Base-by-base conservation (phyloP, 1,140 invertebrate genomes). In the Ladona fulva region DNA sequence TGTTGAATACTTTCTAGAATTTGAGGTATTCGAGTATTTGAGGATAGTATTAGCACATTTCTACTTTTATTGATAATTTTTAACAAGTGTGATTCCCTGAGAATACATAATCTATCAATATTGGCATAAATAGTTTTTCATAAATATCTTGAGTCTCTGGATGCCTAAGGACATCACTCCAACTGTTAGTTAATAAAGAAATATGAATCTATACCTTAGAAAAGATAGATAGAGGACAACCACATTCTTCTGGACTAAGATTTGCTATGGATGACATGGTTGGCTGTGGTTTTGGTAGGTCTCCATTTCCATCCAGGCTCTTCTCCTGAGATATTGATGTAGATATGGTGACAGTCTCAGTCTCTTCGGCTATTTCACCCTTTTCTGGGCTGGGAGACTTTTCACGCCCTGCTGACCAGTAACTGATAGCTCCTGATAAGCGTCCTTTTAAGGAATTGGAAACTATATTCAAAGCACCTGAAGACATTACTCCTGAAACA, bases 201-300 rank as follows among this genome's bases (percentile, higher is more conserved):
- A 37, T 5, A 37, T 8, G 8, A 37, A 37, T 37, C 77, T 80
- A 82, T 85, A 92, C 91, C 86, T 96, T 94, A 37, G 92, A 92
- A 85, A 98, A 99, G 76, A 98, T 88, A 79, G 90, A 88, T 22
- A 98, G 86, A 1, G 97, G 97, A 81, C 97, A 91, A 19, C 95
- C 96, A 86, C 93, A 97, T 25, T 92, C 89, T 66, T 91, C 87
- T 37, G 80, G 78, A 77, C 80, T 81, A 6, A 85, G 85, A 85
- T 82, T 87, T 82, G 76, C 87, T 83, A 82, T 86, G 83, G 80
- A 85, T 85, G 82, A 86, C 84, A 84, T 85, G 85, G 81, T 88
- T 85, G 80, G 86, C 85, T 82, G 86, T 84, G 59, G 83, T 82
- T 19, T 80, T 80, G 24, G 86, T 86, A 42, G 87, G 80, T 88